Base-by-base conservation (phyloP, 2,113 vertebrate genomes). In the Coptodon bakossiorum region DNA sequence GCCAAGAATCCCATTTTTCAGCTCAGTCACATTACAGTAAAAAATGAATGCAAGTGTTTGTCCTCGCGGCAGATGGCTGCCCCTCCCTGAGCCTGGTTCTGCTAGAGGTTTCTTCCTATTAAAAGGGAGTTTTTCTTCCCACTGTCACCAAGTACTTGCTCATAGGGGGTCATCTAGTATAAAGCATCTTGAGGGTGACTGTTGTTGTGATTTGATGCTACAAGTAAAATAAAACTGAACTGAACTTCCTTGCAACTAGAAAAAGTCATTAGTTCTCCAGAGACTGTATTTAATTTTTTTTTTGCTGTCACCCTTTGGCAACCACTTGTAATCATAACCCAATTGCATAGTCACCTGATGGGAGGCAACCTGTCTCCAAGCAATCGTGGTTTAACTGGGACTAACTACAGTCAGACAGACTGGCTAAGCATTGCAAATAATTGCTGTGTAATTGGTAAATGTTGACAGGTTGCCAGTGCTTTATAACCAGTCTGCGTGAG, bases 191-290 rank as follows among this genome's bases (percentile, higher is more conserved):
- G 63, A 40, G 34, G 11, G 34, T 40, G 7, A 3, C 63, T 40
- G 63, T 68, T 68, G 63, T 68, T 68, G 11, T 68, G 63, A 22
- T 68, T 40, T 68, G 63, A 19, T 68, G 63, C 36, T 1, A 22
- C 0, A 68, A 68, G 40, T 9, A 0, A 14, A 68, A 68, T 40
- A 0, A 2, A 68, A 17, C 14, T 40, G 11, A 68, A 66, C 3
- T 0, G 9, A 38, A 76, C 40, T 45, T 48, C 68, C 4, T 48
- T 48, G 68, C 68, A 76, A 48, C 40, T 76, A 76, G 24, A 17
- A 76, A 76, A 76, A 45, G 16, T 11, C 40, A 10, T 9, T 71
- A 40, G 66, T 56, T 56, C 5, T 10, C 22, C n/a, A 43, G 38
- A 40, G 3, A 45, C n/a, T 27, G 13, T 43, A 27, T 27, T 73